A percentile compares a stretch with the other conserved stretches of the same genome.
phyloP scores from a whole-genome alignment of 2,113 vertebrate species.

The Indicator maculatus region DNA sequence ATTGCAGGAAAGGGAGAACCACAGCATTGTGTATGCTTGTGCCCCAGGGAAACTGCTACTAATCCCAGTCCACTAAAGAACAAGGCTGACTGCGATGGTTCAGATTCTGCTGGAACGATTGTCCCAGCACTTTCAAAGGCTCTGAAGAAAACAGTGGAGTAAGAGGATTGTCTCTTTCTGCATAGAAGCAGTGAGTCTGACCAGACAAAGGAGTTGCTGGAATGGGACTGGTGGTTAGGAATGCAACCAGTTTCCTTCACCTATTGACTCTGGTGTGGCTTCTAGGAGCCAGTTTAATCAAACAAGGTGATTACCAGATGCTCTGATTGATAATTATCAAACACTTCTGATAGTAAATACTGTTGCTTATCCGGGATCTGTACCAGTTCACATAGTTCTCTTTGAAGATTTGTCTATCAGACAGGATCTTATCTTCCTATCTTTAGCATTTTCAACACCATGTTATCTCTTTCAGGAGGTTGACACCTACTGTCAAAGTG shows the following conservation, averaged over 20 bases:
- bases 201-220: background rate
- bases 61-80: background rate
- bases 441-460: background rate
- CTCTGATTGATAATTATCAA: background rate
- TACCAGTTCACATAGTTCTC: background rate
- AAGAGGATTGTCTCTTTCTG: background rate
- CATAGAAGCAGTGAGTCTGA: background rate
- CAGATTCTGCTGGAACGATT: background rate
- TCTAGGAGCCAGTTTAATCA: background rate
- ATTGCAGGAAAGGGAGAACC: background rate
- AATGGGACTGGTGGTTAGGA: background rate
- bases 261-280: background rate
- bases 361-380: background rate
- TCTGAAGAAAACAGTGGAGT: background rate
- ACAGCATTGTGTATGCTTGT: background rate
- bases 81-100: background rate
- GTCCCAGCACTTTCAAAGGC: background rate
- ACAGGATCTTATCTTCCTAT: background rate
- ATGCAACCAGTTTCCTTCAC: background rate
- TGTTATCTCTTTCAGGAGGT: background rate
- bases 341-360: background rate
- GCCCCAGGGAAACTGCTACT: background rate
- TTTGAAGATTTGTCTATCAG: background rate
- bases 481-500: background rate
- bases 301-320: background rate